Evolutionary conservation across 2,888 invertebrate genomes (phyloP).

Genomic region (Dryomyza anilis): DNA sequence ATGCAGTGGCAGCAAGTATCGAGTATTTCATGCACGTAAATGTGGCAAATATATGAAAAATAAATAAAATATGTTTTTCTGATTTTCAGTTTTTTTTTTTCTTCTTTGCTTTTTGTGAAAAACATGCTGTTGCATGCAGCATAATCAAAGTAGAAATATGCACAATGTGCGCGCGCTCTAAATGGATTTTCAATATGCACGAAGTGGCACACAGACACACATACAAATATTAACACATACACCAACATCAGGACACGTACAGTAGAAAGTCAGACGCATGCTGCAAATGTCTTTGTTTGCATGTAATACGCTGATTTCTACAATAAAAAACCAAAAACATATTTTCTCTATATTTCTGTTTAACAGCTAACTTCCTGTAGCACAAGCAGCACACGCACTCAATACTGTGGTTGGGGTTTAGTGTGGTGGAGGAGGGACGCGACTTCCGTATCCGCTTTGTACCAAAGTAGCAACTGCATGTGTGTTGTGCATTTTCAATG

Average conservation of each 20-base stretch:
- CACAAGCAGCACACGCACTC: no score
- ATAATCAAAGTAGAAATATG: neutral
- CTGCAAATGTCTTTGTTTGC: neutral
- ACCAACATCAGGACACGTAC: no score
- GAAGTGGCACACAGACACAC: neutral
- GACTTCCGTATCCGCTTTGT: neutral
- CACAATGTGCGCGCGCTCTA: neutral
- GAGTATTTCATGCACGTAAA: neutral
- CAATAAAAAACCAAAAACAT: neutral
- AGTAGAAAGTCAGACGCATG: no score
- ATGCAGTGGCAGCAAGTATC: neutral
- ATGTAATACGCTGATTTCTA: no score
- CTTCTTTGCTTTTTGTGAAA: no score
- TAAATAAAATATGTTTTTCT: neutral
- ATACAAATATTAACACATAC: neutral
- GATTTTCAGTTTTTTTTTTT: no score
- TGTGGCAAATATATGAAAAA: neutral
- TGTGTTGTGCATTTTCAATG: no score
- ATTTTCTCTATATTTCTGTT: neutral
- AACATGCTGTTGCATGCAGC: no score
- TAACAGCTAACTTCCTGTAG: no score
- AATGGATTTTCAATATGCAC: slow-evolving; percentile 20
- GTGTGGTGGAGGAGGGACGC: no score
- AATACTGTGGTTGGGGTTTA: no score
- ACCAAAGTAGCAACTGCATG: slow-evolving; percentile 5